Evolutionary conservation across 2,797 vertebrate genomes (phyloP), one percentile per base, ranked within the genome.

Genomic region (Adrianichthys oophorus): DNA sequence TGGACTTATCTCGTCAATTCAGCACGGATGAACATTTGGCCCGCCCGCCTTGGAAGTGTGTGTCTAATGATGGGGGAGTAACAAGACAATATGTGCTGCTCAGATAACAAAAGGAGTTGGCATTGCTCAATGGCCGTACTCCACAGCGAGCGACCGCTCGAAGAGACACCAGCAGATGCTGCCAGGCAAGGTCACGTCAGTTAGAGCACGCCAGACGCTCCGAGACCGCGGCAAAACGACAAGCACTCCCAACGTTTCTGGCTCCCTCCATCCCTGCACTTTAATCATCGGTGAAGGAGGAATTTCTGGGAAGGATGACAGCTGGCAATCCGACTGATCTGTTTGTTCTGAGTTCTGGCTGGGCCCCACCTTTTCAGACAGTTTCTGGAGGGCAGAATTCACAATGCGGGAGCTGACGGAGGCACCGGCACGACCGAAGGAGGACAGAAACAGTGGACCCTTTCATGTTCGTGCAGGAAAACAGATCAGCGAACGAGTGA

Each of bases 41-140:
- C 62, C 41, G 63, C 73, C 62, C 75, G 78, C 66, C 76, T 72
- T 60, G 57, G 60, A 74, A 68, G 72, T 71, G 74, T 74, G 74
- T 41, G 62, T 74, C 58, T 72, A 80, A 84, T 78, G 79, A 82
- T 78, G 68, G 72, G 70, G 69, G 63, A 56, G 72, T 57, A 79
- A 67, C 67, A 57, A 75, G 78, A 78, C 80, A 79, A 78, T 78
- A 82, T 74, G 81, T 53, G 54, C 46, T 0, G 74, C 63, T 64
- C 70, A 44, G 82, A 86, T 86, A 83, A 85, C 32, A 37, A 83
- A 79, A 70, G 70, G 59, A 68, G 64, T 58, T 69, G 78, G 70
- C 67, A 46, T 65, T 8, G n/a, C 37, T 2, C 5, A 56, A 72
- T 52, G 72, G 75, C 69, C 76, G 57, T 53, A 73, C 64, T 65